These are phyloP conservation scores for Copidosoma aretas DNA, from an alignment of 2,888 invertebrate species.

Conservation along the genomic window DNA sequence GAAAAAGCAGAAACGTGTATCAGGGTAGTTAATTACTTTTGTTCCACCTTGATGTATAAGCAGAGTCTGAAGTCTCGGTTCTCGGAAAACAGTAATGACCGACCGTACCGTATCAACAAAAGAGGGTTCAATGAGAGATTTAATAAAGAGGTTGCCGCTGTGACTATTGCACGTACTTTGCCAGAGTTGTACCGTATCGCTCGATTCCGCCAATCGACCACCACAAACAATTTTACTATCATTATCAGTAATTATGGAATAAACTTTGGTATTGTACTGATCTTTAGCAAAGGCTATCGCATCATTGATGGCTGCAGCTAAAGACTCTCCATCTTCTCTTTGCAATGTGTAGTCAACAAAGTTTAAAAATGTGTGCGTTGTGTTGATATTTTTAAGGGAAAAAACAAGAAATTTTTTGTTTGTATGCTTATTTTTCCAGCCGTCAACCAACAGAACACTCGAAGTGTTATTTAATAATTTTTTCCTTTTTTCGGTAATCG, in stretches of 20 bases:
- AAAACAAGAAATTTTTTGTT: conserved; percentile 4
- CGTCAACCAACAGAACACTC: neutral
- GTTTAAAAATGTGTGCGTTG: neutral
- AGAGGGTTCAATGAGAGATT: neutral
- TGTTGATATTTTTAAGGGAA: neutral
- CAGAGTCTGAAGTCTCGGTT: neutral
- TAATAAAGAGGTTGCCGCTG: neutral
- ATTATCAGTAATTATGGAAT: neutral
- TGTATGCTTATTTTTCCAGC: neutral
- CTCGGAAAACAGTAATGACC: neutral
- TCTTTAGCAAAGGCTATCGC: conserved; percentile 3
- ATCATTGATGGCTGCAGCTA: neutral
- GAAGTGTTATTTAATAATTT: neutral
- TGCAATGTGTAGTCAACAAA: neutral
- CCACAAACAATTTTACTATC: conserved; percentile 11
- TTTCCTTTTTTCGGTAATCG: neutral
- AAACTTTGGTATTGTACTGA: neutral
- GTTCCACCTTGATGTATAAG: conserved; percentile 1
- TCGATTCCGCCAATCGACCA: neutral
- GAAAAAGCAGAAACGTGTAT: conserved; percentile 2
- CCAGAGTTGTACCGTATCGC: neutral
- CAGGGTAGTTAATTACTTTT: neutral
- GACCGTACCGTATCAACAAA: neutral
- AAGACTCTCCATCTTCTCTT: conserved; percentile 5
- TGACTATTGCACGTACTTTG: conserved; percentile 3